A percentile compares a stretch with the other conserved stretches of the same genome.
phyloP scores from a whole-genome alignment of 2,888 invertebrate genomes.

The Omphaloscelis lunosa region DNA sequence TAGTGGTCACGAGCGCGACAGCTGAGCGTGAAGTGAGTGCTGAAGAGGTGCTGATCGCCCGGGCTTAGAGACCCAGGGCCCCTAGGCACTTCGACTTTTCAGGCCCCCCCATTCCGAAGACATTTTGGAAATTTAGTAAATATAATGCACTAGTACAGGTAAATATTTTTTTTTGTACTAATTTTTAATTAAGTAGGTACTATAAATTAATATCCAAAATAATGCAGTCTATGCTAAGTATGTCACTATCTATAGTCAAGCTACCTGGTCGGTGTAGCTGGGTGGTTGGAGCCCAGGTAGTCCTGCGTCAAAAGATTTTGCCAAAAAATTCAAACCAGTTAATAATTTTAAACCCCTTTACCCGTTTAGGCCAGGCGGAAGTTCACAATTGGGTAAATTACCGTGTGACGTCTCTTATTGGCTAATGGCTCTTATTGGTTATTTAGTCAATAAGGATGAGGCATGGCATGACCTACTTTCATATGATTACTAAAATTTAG shows the following conservation, averaged over 20 bases:
- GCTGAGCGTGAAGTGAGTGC: background rate
- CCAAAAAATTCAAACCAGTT: background rate
- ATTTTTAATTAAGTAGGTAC: too few relatives aligned
- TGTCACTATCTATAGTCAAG: too few relatives aligned
- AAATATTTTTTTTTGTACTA: too few relatives aligned
- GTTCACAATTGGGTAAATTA: slow-evolving; percentile 22
- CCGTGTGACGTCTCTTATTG: background rate
- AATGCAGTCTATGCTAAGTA: too few relatives aligned
- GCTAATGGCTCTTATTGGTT: slow-evolving; percentile 5
- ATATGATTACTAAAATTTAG: slow-evolving; percentile 13
- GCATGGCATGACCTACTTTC: slow-evolving; percentile 31
- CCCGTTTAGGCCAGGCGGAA: background rate
- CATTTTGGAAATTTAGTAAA: too few relatives aligned
- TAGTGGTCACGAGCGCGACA: background rate
- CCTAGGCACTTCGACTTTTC: too few relatives aligned
- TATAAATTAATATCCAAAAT: too few relatives aligned
- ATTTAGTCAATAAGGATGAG: slow-evolving; percentile 25
- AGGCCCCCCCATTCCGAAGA: too few relatives aligned
- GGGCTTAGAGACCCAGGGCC: too few relatives aligned
- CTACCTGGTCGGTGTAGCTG: too few relatives aligned
- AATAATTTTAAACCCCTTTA: background rate
- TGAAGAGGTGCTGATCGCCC: background rate
- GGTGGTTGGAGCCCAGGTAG: background rate
- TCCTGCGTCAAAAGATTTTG: background rate
- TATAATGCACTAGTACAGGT: too few relatives aligned